Conservation (phyloP, 2,113 vertebrate genomes). For the Helogale parvula region DNA sequence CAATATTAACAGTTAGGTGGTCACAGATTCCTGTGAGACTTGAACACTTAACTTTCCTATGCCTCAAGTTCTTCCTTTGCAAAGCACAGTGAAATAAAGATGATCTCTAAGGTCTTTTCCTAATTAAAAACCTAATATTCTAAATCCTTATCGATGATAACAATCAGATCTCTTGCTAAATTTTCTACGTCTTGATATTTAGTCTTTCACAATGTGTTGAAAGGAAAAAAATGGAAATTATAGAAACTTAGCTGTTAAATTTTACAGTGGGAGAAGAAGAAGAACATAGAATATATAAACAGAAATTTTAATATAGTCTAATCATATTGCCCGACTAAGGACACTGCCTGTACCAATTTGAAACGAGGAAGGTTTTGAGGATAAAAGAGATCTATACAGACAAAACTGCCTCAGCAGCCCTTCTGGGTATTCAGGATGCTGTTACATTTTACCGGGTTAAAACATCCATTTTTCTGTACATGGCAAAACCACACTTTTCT, state of each 20-base stretch:
- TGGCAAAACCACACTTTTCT: conserved; percentile 67
- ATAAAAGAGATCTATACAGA: conserved; percentile 51
- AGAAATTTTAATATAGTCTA: not conserved
- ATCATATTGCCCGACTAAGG: conserved; percentile 48
- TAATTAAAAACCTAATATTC: not conserved
- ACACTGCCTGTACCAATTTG: conserved; percentile 55
- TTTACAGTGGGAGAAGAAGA: not conserved
- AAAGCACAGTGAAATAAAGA: not conserved
- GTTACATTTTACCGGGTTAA: conserved; percentile 70
- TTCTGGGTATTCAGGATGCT: conserved; percentile 71
- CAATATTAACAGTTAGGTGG: not conserved
- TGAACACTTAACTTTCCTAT: not conserved
- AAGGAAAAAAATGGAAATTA: conserved; percentile 5
- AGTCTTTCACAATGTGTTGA: not conserved
- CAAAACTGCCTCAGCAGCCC: conserved; percentile 53
- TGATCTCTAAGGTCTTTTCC: not conserved
- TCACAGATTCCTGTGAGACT: not conserved
- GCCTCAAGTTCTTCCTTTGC: not conserved
- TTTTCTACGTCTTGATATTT: conserved; percentile 12
- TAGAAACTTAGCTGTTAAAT: not conserved
- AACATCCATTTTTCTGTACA: conserved; percentile 62
- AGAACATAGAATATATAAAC: not conserved
- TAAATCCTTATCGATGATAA: not conserved
- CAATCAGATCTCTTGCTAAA: not conserved
- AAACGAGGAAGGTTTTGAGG: conserved; percentile 67